A percentile compares a stretch with the other conserved stretches of the same genome.
These are phyloP conservation scores for Drosophila paranaensis DNA, from an alignment of 2,888 invertebrate genomes.

Conservation along the genomic window DNA sequence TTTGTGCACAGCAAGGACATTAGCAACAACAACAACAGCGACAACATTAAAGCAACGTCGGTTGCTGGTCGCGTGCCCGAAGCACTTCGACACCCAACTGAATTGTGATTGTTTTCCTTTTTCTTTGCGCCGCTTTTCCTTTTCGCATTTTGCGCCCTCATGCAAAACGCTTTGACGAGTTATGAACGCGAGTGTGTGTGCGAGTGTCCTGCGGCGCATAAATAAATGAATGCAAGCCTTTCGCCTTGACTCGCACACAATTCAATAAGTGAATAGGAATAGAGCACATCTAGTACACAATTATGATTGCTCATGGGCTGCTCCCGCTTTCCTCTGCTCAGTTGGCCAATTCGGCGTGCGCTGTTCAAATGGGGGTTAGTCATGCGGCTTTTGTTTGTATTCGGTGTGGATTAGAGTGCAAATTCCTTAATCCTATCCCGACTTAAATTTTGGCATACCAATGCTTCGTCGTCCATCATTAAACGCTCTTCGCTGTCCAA, in stretches of 20 bases:
- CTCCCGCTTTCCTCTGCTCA: slow-evolving; percentile 8
- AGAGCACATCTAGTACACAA: slow-evolving; percentile 30
- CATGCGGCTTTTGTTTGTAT: slow-evolving; percentile 43
- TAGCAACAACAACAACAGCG: slow-evolving; percentile 53
- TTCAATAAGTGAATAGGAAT: slow-evolving; percentile 32
- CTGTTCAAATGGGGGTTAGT: slow-evolving; percentile 62
- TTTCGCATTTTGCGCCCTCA: slow-evolving; percentile 56
- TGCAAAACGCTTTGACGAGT: slow-evolving; percentile 64
- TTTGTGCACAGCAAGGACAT: slow-evolving; percentile 63
- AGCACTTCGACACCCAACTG: slow-evolving; percentile 84
- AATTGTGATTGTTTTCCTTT: slow-evolving; percentile 76
- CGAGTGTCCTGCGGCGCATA: slow-evolving; percentile 70
- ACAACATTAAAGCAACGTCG: slow-evolving; percentile 58
- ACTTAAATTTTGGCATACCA: slow-evolving; percentile 32
- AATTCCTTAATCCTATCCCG: slow-evolving; percentile 70
- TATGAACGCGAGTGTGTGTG: slow-evolving; percentile 26
- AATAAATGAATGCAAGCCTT: slow-evolving; percentile 67
- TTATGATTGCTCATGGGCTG: slow-evolving; percentile 40
- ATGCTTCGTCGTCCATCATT: slow-evolving; percentile 21
- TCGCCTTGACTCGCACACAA: slow-evolving; percentile 53
- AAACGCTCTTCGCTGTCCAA: slow-evolving; percentile 17
- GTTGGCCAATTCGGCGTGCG: slow-evolving; percentile 43
- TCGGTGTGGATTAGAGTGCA: slow-evolving; percentile 63
- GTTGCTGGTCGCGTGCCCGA: slow-evolving; percentile 83
- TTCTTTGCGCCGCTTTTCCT: slow-evolving; percentile 39